phyloP scores from a whole-genome alignment of 2,113 vertebrate species.

The Progne subis region DNA sequence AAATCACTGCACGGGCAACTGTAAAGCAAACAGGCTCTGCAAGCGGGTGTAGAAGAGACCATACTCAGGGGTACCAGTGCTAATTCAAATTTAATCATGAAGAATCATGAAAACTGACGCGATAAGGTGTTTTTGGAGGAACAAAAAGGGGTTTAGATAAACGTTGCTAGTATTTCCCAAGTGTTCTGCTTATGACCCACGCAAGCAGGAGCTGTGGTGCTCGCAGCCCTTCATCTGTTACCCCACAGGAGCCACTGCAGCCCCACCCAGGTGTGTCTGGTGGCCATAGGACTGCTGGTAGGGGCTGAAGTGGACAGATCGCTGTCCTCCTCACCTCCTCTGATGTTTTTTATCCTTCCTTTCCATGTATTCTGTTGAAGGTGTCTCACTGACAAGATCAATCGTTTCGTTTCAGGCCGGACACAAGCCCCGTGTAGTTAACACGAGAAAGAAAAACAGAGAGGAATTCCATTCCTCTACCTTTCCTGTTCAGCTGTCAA shows the following conservation, averaged over 20 bases:
- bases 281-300: background rate
- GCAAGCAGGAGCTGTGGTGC: background rate
- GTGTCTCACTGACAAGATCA: background rate
- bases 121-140: background rate
- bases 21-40: background rate
- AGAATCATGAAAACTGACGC: background rate
- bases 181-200: background rate
- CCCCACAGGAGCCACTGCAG: background rate
- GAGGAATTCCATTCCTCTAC: background rate
- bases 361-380: background rate
- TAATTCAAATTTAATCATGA: background rate
- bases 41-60: background rate
- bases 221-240: background rate
- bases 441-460: background rate
- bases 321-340: background rate
- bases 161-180: background rate
- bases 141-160: background rate
- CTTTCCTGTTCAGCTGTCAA: background rate
- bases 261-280: rapidly evolving
- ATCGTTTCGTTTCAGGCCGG: background rate
- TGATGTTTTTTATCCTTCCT: background rate
- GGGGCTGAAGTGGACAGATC: background rate
- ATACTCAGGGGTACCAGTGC: background rate
- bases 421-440: background rate
- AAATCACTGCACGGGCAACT: background rate